phyloP scores from a whole-genome alignment of 1,140 invertebrate species.

The Adoxophyes honmai region DNA sequence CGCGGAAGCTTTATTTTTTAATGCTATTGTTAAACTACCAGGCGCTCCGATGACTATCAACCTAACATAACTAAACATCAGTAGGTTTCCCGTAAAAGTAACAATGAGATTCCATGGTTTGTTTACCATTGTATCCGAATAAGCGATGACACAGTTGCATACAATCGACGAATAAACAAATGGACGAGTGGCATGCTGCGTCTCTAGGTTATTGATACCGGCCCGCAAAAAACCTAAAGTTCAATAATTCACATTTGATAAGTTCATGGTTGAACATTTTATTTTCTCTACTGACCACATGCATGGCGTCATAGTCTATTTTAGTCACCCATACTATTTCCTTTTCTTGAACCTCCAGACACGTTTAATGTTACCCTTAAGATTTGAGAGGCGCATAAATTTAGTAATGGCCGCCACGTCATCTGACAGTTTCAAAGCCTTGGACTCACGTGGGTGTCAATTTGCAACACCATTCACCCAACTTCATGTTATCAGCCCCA shows the following conservation, averaged over 20 bases:
- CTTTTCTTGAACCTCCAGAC: too few relatives aligned
- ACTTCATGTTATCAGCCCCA: constrained; percentile 1
- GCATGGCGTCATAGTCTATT: too few relatives aligned
- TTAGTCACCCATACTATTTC: too few relatives aligned
- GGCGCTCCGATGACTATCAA: neutral
- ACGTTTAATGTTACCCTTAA: too few relatives aligned
- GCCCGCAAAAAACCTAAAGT: neutral
- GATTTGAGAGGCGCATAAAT: too few relatives aligned
- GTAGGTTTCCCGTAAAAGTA: neutral
- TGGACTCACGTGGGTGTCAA: constrained; percentile 11
- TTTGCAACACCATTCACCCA: constrained; percentile 15
- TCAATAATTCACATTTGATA: neutral
- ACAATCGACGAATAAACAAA: neutral
- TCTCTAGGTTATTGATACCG: neutral
- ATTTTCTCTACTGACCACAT: neutral
- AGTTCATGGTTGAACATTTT: neutral
- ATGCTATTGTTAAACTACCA: constrained; percentile 23
- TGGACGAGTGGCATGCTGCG: neutral
- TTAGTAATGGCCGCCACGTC: neutral
- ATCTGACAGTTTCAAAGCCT: neutral
- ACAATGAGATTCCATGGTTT: neutral
- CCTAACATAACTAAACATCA: constrained; percentile 6
- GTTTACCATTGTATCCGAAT: constrained; percentile 1
- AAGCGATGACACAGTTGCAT: neutral
- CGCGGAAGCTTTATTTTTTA: constrained; percentile 20